Conservation (phyloP, 2,797 vertebrate genomes). For the Liparis tanakae region DNA sequence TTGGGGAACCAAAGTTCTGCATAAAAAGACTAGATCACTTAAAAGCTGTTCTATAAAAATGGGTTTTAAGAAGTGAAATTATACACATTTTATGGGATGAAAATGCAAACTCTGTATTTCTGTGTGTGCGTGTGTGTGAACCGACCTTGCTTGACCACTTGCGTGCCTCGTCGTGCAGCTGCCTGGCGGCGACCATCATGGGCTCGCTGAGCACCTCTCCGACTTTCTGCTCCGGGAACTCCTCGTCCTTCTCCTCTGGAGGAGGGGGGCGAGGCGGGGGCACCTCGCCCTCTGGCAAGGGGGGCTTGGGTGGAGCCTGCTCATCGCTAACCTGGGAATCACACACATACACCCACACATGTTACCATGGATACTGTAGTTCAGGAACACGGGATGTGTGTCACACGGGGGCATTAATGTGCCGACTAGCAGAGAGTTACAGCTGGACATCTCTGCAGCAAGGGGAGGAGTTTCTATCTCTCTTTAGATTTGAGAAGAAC, state of each 20-base stretch:
- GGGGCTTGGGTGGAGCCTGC: slow-evolving; percentile 95
- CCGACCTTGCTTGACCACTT: slow-evolving; percentile 96
- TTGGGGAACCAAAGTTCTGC: no score
- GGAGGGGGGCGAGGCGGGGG: slow-evolving; percentile 96
- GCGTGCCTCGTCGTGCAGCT: slow-evolving; percentile 96
- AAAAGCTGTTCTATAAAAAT: no score
- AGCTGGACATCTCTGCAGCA: not conserved
- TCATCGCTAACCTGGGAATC: slow-evolving; percentile 90
- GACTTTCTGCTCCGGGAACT: slow-evolving; percentile 95
- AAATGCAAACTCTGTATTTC: not conserved
- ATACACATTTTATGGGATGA: not conserved
- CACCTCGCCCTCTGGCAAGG: slow-evolving; percentile 95
- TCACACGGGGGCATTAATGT: not conserved
- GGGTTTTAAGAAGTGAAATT: no score
- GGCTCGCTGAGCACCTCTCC: slow-evolving; percentile 97
- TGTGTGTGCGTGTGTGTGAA: slow-evolving; percentile 21
- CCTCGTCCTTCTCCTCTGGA: slow-evolving; percentile 97
- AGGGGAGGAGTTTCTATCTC: no score
- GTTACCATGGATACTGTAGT: not conserved
- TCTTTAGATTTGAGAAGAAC: not conserved
- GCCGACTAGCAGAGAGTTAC: not conserved
- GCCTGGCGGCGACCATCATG: slow-evolving; percentile 98
- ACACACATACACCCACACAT: not conserved
- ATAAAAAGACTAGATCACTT: no score
- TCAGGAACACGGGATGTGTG: not conserved